phyloP scores from a whole-genome alignment of 1,140 invertebrate genomes.

The Caenorhabditis brenneri region DNA sequence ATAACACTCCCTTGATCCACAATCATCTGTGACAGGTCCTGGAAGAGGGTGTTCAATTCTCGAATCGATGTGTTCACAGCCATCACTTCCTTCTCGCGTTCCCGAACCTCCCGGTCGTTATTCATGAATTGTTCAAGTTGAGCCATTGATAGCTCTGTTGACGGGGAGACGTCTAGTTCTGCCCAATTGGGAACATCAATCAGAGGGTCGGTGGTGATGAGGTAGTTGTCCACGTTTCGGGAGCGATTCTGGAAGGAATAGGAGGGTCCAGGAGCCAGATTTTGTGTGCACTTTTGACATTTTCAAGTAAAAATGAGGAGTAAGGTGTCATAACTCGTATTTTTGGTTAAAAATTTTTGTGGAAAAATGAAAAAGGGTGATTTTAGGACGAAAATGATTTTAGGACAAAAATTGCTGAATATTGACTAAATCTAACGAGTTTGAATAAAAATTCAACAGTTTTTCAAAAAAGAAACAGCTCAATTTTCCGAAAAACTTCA shows the following conservation, averaged over 20 bases:
- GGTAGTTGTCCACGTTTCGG: slow-evolving; percentile 55
- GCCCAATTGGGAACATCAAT: slow-evolving; percentile 45
- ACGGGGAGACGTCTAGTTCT: slow-evolving; percentile 9
- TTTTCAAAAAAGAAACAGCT: no score
- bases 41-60: slow-evolving; percentile 58
- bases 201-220: slow-evolving; percentile 40
- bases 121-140: slow-evolving; percentile 72
- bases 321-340: no score
- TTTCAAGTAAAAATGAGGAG: no score
- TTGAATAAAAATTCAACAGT: no score
- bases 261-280: not conserved
- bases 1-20: slow-evolving; percentile 74
- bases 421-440: no score
- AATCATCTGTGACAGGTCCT: slow-evolving; percentile 73
- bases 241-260: not conserved
- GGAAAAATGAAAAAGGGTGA: no score
- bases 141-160: slow-evolving; percentile 56
- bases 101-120: slow-evolving; percentile 70
- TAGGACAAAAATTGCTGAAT: no score
- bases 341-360: no score
- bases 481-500: no score
- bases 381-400: no score
- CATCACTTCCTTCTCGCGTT: slow-evolving; percentile 72
- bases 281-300: no score
- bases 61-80: slow-evolving; percentile 58